phyloP scores from a whole-genome alignment of 1,140 invertebrate genomes.

The Conopomorpha cramerella region DNA sequence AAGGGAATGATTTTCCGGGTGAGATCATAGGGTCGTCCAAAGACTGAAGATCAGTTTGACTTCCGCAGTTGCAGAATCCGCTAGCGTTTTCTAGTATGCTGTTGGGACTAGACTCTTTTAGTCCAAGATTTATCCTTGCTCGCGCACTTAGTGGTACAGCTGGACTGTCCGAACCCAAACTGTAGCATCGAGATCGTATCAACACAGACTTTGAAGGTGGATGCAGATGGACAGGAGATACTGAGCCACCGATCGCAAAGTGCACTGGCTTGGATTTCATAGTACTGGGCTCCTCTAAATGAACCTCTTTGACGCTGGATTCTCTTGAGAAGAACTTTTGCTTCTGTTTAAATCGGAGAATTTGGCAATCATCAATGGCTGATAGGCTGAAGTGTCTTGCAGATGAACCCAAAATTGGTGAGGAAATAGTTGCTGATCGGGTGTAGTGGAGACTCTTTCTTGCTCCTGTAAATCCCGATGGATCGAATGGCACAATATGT shows the following conservation, averaged over 20 bases:
- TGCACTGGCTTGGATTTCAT: constrained; percentile 57
- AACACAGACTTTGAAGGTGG: constrained; percentile 26
- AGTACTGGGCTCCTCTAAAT: constrained; percentile 20
- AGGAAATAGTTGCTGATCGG: constrained; percentile 42
- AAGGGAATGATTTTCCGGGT: constrained; percentile 54
- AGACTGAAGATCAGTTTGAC: constrained; percentile 70
- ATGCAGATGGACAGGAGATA: constrained; percentile 54
- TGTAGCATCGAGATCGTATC: constrained; percentile 62
- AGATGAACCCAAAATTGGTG: constrained; percentile 51
- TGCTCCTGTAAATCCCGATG: constrained; percentile 50
- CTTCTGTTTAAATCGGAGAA: constrained; percentile 49
- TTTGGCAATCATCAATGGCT: constrained; percentile 62
- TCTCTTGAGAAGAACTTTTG: constrained; percentile 49
- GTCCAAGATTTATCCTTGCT: constrained; percentile 65
- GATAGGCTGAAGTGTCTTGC: constrained; percentile 66
- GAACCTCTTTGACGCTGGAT: constrained; percentile 43
- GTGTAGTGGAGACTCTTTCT: constrained; percentile 40
- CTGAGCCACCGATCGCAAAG: constrained; percentile 70
- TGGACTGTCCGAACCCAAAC: constrained; percentile 63
- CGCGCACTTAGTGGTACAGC: constrained; percentile 64
- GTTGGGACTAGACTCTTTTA: constrained; percentile 51
- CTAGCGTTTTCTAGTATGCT: constrained; percentile 26
- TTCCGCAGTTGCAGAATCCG: constrained; percentile 71
- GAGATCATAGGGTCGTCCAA: constrained; percentile 62
- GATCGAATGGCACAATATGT: constrained; percentile 75